Evolutionary conservation across 2,797 vertebrate genomes (phyloP).

Genomic region (Ataeniobius toweri): DNA sequence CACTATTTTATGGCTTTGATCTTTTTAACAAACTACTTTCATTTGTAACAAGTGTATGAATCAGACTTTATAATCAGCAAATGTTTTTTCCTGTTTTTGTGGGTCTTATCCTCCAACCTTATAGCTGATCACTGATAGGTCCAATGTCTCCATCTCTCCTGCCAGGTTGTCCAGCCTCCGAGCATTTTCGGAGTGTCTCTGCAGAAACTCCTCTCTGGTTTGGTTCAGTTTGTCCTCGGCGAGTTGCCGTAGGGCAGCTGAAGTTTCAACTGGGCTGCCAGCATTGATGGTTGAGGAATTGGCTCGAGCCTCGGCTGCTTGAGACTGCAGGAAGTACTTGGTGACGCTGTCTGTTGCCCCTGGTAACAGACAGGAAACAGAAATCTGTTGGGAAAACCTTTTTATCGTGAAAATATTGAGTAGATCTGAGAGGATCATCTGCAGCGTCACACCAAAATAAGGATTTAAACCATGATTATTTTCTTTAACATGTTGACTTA

Average conservation of each 20-base stretch:
- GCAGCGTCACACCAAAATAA: neutral
- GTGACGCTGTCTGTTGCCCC: conserved; percentile 91
- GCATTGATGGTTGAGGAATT: conserved; percentile 84
- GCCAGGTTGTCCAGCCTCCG: conserved; percentile 91
- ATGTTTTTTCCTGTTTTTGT: neutral
- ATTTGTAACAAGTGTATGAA: neutral
- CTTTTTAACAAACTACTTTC: neutral
- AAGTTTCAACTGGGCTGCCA: conserved; percentile 79
- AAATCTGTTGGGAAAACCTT: neutral
- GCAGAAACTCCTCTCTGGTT: conserved; percentile 80
- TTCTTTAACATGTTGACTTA: no score
- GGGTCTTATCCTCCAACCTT: conserved; percentile 78
- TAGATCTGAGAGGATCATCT: neutral
- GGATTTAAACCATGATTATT: no score
- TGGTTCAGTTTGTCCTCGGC: conserved; percentile 85
- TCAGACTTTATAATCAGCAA: neutral
- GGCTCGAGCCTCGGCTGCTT: conserved; percentile 85
- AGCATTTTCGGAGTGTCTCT: conserved; percentile 85
- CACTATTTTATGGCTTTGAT: neutral
- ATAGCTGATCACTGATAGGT: conserved; percentile 85
- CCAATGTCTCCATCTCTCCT: conserved; percentile 89
- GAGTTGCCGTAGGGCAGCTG: conserved; percentile 75
- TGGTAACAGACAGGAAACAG: conserved; percentile 61
- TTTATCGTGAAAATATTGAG: neutral
- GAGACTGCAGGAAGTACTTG: conserved; percentile 90